Conservation (phyloP, 2,113 vertebrate genomes). For the Diadophis punctatus region DNA sequence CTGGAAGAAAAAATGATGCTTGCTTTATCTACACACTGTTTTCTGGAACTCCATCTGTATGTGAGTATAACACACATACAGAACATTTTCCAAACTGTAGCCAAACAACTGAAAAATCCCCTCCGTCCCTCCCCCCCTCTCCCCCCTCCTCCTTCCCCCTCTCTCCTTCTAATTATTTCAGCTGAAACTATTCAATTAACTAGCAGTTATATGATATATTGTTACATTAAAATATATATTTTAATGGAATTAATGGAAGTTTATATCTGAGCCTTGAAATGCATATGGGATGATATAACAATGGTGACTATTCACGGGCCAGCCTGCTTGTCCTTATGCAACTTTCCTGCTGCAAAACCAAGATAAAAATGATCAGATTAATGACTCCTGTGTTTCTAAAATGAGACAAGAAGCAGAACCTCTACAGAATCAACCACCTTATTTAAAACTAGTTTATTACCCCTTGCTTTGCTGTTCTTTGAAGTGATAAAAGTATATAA, state of each 20-base stretch:
- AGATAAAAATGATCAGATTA: constrained; percentile 46
- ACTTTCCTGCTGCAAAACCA: constrained; percentile 48
- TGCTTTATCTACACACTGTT: background rate
- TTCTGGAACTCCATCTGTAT: background rate
- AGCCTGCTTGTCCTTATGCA: constrained; percentile 44
- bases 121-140: background rate
- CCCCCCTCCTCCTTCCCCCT: background rate
- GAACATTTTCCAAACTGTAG: background rate
- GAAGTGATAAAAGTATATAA: constrained; percentile 25
- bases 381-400: constrained; percentile 48
- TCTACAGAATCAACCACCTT: constrained; percentile 38
- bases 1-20: background rate
- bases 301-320: constrained; percentile 27
- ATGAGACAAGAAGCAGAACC: constrained; percentile 44
- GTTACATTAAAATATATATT: background rate
- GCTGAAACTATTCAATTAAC: constrained; percentile 3
- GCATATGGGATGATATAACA: background rate
- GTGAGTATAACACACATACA: background rate
- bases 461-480: background rate
- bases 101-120: background rate
- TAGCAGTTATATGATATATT: background rate
- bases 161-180: background rate
- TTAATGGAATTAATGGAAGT: background rate
- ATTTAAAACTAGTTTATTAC: constrained; percentile 41
- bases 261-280: background rate